These are phyloP conservation scores for Yponomeuta sedellus DNA, from an alignment of 2,888 invertebrate genomes.

Conservation along the genomic window DNA sequence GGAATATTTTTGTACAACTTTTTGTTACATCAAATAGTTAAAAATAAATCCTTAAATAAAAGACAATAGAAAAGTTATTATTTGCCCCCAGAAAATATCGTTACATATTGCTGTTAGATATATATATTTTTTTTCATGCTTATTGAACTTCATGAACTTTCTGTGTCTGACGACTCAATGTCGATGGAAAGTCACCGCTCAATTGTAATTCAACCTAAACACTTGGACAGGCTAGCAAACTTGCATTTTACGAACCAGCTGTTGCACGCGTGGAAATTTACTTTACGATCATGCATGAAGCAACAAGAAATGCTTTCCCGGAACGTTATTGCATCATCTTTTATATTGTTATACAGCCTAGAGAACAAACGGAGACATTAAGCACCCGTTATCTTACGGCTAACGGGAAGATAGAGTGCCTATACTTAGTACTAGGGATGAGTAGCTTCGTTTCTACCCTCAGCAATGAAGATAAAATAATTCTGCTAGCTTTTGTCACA, in stretches of 20 bases:
- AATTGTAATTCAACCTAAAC: constrained; percentile 1
- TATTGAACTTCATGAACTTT: too few relatives aligned
- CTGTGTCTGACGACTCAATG: background rate
- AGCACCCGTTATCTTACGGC: constrained; percentile 16
- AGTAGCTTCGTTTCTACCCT: background rate
- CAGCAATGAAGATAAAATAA: background rate
- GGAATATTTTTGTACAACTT: too few relatives aligned
- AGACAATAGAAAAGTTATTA: too few relatives aligned
- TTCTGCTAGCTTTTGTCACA: background rate
- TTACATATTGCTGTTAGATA: too few relatives aligned
- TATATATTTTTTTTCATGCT: too few relatives aligned
- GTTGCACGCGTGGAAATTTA: constrained; percentile 6
- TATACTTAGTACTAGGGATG: constrained; percentile 29
- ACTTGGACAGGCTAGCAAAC: background rate
- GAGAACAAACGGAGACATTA: constrained; percentile 4
- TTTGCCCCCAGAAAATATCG: too few relatives aligned
- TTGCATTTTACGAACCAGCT: background rate
- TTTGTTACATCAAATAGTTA: too few relatives aligned
- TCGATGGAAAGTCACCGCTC: background rate
- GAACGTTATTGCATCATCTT: constrained; percentile 15
- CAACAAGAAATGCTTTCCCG: constrained; percentile 3
- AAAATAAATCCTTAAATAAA: too few relatives aligned
- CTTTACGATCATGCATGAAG: background rate
- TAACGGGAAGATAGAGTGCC: constrained; percentile 23
- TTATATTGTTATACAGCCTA: background rate